Base-by-base conservation (phyloP, 2,888 invertebrate genomes). In the Drosophila borealis region DNA sequence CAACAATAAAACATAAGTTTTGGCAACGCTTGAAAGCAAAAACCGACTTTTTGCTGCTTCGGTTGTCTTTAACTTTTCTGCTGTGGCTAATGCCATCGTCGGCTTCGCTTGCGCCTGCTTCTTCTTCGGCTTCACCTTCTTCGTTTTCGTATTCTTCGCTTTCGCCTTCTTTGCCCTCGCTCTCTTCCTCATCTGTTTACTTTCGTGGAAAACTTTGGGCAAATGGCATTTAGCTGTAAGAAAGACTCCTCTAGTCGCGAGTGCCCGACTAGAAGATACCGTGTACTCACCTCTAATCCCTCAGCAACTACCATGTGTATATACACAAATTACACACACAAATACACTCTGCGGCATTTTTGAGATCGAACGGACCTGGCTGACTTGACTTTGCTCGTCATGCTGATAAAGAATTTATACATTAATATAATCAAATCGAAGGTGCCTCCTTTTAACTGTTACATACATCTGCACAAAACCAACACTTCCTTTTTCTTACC, bases 191-290 rank as follows among this genome's bases (percentile, higher is more conserved):
- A 45, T 42, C 44, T 69, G 67, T 55, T 54, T 60, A 61, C 66
- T 61, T 79, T 69, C 25, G 63, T 59, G 67, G 67, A 57, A 70
- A 86, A 74, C 74, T 87, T 86, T 80, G 69, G 73, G 70, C 78
- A 85, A 84, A 84, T 87, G 87, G 72, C 87, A 64, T 83, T 82
- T 77, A 76, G 69, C 75, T 60, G 78, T 50, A 45, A 51, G 19
- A 33, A 42, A 21, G 11, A n/a, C 8, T 4, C 9, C 34, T 8
- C 9, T 13, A 17, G 1, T 2, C 14, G 8, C 2, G 5, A 9
- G 13, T 17, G 8, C 4, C 13, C 25, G 45, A 55, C 17, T 17
- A 6, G 17, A 0, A 2, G 9, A 55, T 45, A 17, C 45, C 8
- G 29, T 29, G 29, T 29, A 29, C 8, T 8, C 29, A 29, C 8